Conservation (phyloP, 2,888 invertebrate species). For the Choristoneura rosaceana region DNA sequence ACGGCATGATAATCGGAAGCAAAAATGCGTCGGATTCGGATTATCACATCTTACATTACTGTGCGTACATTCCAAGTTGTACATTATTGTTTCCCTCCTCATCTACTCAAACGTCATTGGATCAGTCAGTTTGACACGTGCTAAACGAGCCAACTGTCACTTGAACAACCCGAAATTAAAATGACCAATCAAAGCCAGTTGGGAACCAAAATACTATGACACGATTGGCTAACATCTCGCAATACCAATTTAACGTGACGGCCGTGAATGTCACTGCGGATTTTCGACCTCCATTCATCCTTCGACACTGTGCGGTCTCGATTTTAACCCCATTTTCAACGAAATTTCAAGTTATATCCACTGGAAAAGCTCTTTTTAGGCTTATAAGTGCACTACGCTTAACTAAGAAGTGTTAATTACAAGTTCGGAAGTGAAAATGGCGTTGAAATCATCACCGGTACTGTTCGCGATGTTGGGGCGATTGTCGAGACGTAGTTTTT, state of each 20-base stretch:
- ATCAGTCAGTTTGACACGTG: conserved; percentile 30
- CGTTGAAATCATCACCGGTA: conserved; percentile 79
- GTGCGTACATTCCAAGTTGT: too few species aligned
- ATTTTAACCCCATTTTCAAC: conserved; percentile 68
- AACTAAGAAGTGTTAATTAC: conserved; percentile 52
- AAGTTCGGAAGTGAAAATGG: conserved; percentile 69
- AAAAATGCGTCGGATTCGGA: too few species aligned
- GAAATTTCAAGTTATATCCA: conserved; percentile 51
- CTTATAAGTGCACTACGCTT: conserved; percentile 52
- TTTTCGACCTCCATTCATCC: conserved; percentile 83
- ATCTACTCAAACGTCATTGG: conserved; percentile 6
- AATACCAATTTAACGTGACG: not conserved
- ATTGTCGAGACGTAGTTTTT: conserved; percentile 72
- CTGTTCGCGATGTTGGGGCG: conserved; percentile 65
- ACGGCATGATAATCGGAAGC: too few species aligned
- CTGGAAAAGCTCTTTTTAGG: conserved; percentile 52
- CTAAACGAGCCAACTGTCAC: conserved; percentile 4
- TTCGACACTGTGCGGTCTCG: conserved; percentile 60
- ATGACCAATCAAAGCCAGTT: conserved; percentile 14
- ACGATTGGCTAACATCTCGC: conserved; percentile 5
- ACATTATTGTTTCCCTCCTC: too few species aligned
- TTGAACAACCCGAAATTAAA: not conserved
- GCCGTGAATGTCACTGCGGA: conserved; percentile 25
- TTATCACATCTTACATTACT: too few species aligned
- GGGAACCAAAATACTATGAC: not conserved